These are phyloP conservation scores for Pelvicachromis taeniatus DNA, from an alignment of 2,113 vertebrate genomes.

Conservation along the genomic window DNA sequence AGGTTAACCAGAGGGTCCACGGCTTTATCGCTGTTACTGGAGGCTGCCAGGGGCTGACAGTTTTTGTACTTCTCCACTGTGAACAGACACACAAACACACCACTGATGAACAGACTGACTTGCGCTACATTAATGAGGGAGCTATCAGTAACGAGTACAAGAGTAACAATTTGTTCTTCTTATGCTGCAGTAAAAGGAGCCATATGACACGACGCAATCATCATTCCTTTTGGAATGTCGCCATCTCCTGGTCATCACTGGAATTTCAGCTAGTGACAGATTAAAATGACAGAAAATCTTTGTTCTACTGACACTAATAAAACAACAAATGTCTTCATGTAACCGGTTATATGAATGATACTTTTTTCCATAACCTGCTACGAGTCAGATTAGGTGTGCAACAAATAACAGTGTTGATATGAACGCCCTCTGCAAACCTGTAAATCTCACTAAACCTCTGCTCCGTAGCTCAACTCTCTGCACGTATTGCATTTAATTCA, in stretches of 20 bases:
- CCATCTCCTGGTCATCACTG: constrained; percentile 41
- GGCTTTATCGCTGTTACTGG: constrained; percentile 76
- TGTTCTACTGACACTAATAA: background rate
- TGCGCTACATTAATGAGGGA: background rate
- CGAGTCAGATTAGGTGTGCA: background rate
- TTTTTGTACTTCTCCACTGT: constrained; percentile 93
- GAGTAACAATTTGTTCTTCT: background rate
- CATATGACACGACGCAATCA: background rate
- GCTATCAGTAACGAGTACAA: background rate
- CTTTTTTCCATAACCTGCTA: background rate
- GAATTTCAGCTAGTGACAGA: background rate
- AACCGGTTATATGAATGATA: background rate
- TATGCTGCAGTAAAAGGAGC: background rate
- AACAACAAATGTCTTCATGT: background rate
- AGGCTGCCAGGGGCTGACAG: constrained; percentile 74
- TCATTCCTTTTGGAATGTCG: background rate
- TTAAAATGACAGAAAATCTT: background rate
- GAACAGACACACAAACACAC: background rate
- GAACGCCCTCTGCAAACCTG: background rate
- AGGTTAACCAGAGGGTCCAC: constrained; percentile 87
- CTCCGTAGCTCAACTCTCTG: background rate
- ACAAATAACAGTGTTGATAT: background rate
- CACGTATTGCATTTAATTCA: background rate
- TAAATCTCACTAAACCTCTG: background rate
- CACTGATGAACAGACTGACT: background rate